Base-by-base conservation (phyloP, 1,140 invertebrate genomes). In the Drosophila guanche region DNA sequence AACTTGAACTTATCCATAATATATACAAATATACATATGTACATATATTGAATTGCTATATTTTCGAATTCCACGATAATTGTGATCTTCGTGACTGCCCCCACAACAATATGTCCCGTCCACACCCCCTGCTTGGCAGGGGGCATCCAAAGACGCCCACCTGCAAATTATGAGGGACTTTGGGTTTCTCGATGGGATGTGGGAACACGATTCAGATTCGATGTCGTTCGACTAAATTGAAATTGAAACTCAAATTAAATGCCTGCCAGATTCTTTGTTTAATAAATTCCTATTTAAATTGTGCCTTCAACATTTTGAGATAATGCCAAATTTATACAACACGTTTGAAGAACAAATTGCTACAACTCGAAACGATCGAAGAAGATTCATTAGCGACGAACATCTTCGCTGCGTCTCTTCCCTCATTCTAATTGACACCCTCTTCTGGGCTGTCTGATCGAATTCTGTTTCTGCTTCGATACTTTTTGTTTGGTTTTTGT, bases 81-180 rank as follows among this genome's bases (percentile, higher is more conserved):
- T 22, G 5, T 42, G 37, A 65, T 74, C 59, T 74, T 74, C 70
- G 70, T 74, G 70, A 74, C 70, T 74, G 58, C n/a, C 25, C 45
- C 63, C 52, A 70, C 67, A 70, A 51, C 51, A 27, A 23, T 51
- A 37, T 60, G 46, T 33, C 46, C 53, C 23, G 25, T 20, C 10
- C 25, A 40, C 29, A 23, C 12, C 4, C 16, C 5, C 10, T n/a
- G 25, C 5, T 14, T 22, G n/a, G 14, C n/a, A 22, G 1, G 5
- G 40, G n/a, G 10, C 10, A 10, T 16, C 27, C 14, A 14, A 68
- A 68, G 59, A 73, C 70, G 70, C 70, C 70, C 70, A 74, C 70
- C 69, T 27, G 43, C 50, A 37, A 33, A 33, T 33, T 33, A 33
- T 33, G 29, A 55, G 53, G 42, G 23, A 16, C 33, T 43, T 43